phyloP scores from a whole-genome alignment of 1,140 invertebrate genomes.

The Drosophila biarmipes region DNA sequence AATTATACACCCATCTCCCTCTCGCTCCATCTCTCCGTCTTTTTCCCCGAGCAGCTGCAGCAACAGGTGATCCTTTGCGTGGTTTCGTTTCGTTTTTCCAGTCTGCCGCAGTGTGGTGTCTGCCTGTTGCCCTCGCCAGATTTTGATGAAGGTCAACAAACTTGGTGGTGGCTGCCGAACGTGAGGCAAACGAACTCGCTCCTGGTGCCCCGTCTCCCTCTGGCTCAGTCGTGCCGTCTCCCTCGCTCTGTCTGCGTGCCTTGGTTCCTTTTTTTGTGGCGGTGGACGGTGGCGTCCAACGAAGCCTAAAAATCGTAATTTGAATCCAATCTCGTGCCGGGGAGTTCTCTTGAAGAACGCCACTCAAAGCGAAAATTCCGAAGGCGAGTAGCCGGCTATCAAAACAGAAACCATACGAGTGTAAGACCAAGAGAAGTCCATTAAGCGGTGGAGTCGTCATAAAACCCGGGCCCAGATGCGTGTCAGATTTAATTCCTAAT shows the following conservation, averaged over 20 bases:
- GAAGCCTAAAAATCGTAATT: conserved; percentile 80
- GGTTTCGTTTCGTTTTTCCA: neutral
- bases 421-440: conserved; percentile 54
- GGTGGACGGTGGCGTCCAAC: conserved; percentile 51
- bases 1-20: neutral
- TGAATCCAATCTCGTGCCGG: conserved; percentile 73
- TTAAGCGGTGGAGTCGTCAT: conserved; percentile 56
- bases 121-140: conserved; percentile 34
- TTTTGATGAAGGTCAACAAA: conserved; percentile 79
- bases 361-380: conserved; percentile 30
- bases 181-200: conserved; percentile 66
- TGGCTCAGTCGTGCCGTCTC: conserved; percentile 7
- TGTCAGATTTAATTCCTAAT: conserved; percentile 65
- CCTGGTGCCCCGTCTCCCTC: conserved; percentile 10
- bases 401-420: conserved; percentile 78
- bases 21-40: neutral
- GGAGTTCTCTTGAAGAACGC: conserved; percentile 59
- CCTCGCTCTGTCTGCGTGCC: conserved; percentile 26
- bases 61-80: conserved; percentile 74
- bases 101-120: conserved; percentile 14
- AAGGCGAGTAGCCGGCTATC: conserved; percentile 62
- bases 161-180: conserved; percentile 62
- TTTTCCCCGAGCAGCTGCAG: conserved; percentile 59
- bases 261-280: conserved; percentile 50
- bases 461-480: conserved; percentile 52